A percentile compares a stretch with the other conserved stretches of the same genome.
Evolutionary conservation across 2,888 invertebrate genomes (phyloP).

Genomic region (Bruchidius siliquastri): DNA sequence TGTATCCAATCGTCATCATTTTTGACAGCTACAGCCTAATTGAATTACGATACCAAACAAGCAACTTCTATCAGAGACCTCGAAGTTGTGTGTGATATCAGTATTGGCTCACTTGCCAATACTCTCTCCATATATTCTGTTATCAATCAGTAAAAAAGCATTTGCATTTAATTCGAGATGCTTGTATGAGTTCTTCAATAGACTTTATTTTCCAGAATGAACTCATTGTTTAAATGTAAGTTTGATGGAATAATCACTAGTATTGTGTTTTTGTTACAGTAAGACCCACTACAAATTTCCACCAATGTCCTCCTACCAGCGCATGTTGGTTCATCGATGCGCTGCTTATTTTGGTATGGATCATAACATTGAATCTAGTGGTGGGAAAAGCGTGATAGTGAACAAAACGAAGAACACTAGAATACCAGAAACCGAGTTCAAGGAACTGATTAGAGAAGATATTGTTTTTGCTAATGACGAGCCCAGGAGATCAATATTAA

Average conservation of each 20-base stretch:
- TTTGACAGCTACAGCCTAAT: too few species aligned
- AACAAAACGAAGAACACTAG: slow-evolving; percentile 71
- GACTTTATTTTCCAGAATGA: too few species aligned
- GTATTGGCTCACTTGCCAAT: too few species aligned
- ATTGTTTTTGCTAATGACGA: slow-evolving; percentile 58
- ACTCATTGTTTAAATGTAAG: background rate
- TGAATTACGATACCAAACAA: too few species aligned
- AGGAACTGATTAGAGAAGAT: slow-evolving; percentile 65
- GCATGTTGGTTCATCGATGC: slow-evolving; percentile 92
- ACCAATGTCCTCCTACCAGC: slow-evolving; percentile 90
- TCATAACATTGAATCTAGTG: slow-evolving; percentile 84
- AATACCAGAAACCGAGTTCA: slow-evolving; percentile 67
- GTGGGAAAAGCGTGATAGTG: slow-evolving; percentile 78
- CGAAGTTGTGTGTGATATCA: too few species aligned
- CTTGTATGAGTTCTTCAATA: too few species aligned
- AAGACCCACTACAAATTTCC: slow-evolving; percentile 79
- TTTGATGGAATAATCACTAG: background rate
- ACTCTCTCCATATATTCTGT: too few species aligned
- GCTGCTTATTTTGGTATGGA: slow-evolving; percentile 92
- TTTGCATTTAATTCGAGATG: too few species aligned
- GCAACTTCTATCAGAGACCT: too few species aligned
- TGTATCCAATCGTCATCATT: too few species aligned
- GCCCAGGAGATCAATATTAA: slow-evolving; percentile 72
- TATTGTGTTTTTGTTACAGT: slow-evolving; percentile 45
- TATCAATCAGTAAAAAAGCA: too few species aligned